Base-by-base conservation (phyloP, 2,113 vertebrate genomes). In the Morone saxatilis region DNA sequence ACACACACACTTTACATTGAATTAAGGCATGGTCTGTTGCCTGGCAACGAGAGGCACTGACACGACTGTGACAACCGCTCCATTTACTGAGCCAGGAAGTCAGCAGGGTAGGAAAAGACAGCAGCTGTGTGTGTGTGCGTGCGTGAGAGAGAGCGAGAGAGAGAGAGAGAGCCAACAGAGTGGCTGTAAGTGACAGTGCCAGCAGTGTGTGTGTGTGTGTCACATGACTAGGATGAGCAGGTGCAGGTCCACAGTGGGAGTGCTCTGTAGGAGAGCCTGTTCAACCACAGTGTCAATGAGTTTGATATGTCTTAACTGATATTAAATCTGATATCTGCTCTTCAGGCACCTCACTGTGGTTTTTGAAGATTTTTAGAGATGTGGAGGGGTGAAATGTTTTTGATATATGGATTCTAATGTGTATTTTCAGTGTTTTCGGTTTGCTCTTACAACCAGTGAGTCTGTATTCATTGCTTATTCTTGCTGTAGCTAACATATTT, bases 81-180 rank as follows among this genome's bases (percentile, higher is more conserved):
- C 61, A 91, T 94, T 95, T 88, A 90, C 50, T 31, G 80, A 81
- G 90, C 80, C 90, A 94, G 91, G 91, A 95, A 93, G 89, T 90
- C 90, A 88, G 90, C 84, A 74, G 86, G 92, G 89, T 76, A 84
- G 90, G 83, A 89, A 85, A 90, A 89, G 86, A 88, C 86, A 85
- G 85, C 91, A 91, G 89, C 86, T 86, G 89, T 63, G 81, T 40
- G 81, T 38, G 68, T 60, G 71, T 51, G 79, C 62, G 77, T 48
- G 85, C 40, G 63, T 20, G 78, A 40, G 50, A 41, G 59, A 4
- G 45, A 51, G 31, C 4, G 68, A 45, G 10, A 25, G 50, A 43
- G n/a, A 6, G 19, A 22, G 13, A 40, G 17, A 53, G 11, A 14
- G 50, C 71, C 79, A 76, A 84, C 36, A 57, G 45, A 71, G 70